phyloP scores from a whole-genome alignment of 2,797 vertebrate genomes.

The Pygocentrus nattereri region DNA sequence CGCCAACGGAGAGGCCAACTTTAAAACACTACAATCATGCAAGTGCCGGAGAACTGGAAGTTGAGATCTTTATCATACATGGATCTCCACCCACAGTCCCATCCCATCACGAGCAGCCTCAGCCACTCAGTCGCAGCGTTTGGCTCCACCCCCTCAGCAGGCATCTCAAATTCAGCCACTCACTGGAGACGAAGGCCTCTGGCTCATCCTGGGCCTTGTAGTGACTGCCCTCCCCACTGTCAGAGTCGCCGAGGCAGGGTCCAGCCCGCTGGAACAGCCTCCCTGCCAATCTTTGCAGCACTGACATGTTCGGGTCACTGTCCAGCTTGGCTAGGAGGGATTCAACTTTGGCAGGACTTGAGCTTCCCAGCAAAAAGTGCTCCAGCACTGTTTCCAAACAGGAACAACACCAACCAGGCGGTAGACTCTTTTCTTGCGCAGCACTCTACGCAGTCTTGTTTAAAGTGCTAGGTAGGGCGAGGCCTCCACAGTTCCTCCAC shows the following conservation, averaged over 20 bases:
- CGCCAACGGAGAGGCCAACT: slow-evolving; percentile 1
- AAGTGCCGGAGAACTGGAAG: slow-evolving; percentile 13
- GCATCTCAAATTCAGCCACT: slow-evolving; percentile 67
- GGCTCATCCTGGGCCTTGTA: slow-evolving; percentile 75
- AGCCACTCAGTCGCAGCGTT: slow-evolving; percentile 17
- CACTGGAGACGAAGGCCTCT: slow-evolving; percentile 74
- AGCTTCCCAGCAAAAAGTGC: neutral
- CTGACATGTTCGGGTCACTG: slow-evolving; percentile 67
- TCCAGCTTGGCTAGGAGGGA: slow-evolving; percentile 20
- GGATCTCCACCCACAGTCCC: slow-evolving; percentile 37
- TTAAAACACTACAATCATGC: slow-evolving; percentile 16
- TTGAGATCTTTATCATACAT: slow-evolving; percentile 27
- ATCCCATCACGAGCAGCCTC: slow-evolving; percentile 33
- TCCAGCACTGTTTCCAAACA: neutral
- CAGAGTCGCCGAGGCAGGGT: slow-evolving; percentile 71
- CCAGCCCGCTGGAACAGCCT: slow-evolving; percentile 77
- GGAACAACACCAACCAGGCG: neutral
- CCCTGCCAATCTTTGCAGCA: slow-evolving; percentile 78
- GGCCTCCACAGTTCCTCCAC: slow-evolving; percentile 74
- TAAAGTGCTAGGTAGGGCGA: slow-evolving; percentile 56
- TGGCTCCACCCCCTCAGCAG: slow-evolving; percentile 55
- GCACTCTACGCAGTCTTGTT: slow-evolving; percentile 28
- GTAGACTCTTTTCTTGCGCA: neutral
- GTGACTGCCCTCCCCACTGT: slow-evolving; percentile 65
- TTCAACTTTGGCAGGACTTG: slow-evolving; percentile 1